Evolutionary conservation across 2,888 invertebrate species (phyloP).

Genomic region (Aspidiotus destructor): DNA sequence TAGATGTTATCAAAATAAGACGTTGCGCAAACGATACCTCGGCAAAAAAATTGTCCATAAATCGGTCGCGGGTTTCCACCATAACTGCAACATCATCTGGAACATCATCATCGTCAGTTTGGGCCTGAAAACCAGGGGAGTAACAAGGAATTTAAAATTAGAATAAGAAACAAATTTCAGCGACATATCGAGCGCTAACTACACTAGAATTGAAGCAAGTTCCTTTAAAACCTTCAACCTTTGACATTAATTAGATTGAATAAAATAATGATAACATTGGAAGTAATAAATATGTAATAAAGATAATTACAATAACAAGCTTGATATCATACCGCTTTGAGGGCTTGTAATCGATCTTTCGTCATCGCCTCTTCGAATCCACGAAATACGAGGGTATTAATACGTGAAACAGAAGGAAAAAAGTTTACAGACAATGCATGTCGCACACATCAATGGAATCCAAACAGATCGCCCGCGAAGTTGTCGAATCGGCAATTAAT

Average conservation of each 20-base stretch:
- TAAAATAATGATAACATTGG: neutral
- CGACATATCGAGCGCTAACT: no score
- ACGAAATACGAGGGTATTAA: no score
- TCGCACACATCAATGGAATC: no score
- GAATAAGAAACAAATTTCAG: neutral
- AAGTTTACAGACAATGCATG: no score
- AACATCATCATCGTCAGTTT: slow-evolving; percentile 94
- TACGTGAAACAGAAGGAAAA: no score
- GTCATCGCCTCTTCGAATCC: slow-evolving; percentile 52
- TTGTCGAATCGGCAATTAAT: no score
- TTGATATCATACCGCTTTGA: slow-evolving; percentile 63
- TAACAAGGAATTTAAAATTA: slow-evolving; percentile 13
- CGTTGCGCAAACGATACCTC: slow-evolving; percentile 55
- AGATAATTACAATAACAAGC: neutral
- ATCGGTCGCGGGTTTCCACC: slow-evolving; percentile 71
- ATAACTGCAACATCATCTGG: slow-evolving; percentile 92
- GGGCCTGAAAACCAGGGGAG: slow-evolving; percentile 59
- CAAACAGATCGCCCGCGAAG: no score
- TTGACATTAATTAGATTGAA: no score
- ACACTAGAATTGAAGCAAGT: neutral
- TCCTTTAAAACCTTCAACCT: neutral
- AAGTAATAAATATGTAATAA: neutral
- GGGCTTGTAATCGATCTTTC: slow-evolving; percentile 94
- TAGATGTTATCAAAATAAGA: no score
- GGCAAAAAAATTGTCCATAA: slow-evolving; percentile 99